Conservation (phyloP, 2,113 vertebrate species). For the Ranitomeya imitator region DNA sequence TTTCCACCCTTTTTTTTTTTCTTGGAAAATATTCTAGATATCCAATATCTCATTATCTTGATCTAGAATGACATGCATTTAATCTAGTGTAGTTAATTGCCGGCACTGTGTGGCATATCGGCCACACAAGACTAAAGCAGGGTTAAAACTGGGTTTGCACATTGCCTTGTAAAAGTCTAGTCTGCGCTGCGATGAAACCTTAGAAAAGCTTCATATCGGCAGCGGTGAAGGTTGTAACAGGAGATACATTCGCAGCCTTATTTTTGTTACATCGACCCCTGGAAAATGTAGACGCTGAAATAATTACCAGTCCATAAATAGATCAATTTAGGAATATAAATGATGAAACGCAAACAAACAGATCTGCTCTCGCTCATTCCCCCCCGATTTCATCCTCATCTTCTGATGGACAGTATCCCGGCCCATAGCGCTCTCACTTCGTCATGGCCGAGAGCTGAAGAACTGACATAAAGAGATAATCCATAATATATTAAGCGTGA, state of each 20-base stretch:
- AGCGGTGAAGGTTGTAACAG: background rate
- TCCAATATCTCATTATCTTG: slow-evolving; percentile 26
- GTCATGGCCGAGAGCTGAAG: slow-evolving; percentile 9
- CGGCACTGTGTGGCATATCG: slow-evolving; percentile 27
- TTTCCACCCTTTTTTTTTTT: slow-evolving; percentile 11
- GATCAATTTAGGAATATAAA: background rate
- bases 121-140: slow-evolving; percentile 29
- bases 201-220: background rate
- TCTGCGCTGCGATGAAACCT: background rate
- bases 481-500: slow-evolving; percentile 5
- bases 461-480: slow-evolving; percentile 34
- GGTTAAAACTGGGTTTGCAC: background rate
- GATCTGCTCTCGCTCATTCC: background rate
- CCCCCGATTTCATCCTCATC: background rate
- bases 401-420: slow-evolving; percentile 26
- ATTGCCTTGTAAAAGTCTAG: background rate
- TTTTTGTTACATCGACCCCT: background rate
- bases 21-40: slow-evolving; percentile 9
- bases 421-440: slow-evolving; percentile 3
- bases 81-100: slow-evolving; percentile 42
- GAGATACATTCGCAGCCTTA: background rate
- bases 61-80: slow-evolving; percentile 48
- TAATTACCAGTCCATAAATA: background rate
- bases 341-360: background rate
- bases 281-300: background rate